Base-by-base conservation (phyloP, 2,797 vertebrate genomes). In the Urosaurus nigricauda region DNA sequence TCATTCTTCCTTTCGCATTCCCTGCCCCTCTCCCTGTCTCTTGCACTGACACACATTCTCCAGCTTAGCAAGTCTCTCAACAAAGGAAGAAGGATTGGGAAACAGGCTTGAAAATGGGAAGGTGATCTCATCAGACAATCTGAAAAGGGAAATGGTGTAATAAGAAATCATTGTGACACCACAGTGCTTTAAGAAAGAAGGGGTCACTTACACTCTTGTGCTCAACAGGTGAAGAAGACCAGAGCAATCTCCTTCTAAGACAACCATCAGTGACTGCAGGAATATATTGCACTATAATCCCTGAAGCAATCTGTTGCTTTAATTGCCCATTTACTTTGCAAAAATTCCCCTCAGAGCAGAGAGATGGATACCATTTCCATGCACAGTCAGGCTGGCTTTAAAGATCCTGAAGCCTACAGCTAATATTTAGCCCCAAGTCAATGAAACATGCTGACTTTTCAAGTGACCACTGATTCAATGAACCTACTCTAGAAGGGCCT, bases 71-170 rank as follows among this genome's bases (percentile, higher is more conserved):
- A 70, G 21, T 43, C 83, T 35, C 82, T n/a, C 17, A 51, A 51
- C 83, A 70, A 81, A 60, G 40, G 73, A 17, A 63, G 37, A 60
- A 83, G 60, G 2, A 21, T 2, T 51, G 4, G 19, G n/a, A 78
- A 83, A 77, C 51, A 29, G 7, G 26, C 17, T 35, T 56, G 58
- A 37, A 83, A 58, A 32, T 58, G 13, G 71, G 29, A 83, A 89
- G 51, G 88, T n/a, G n/a, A 58, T 56, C 63, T 7, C 21, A 26
- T n/a, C 8, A 83, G 73, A 68, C 84, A 56, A 85, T 81, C 32
- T 32, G 40, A 51, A 51, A 51, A 6, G 24, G 35, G 24, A 73
- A 60, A 51, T 11, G n/a, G 32, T 32, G 35, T 16, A 14, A 53
- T n/a, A 35, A 82, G 78, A 47, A 75, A 65, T 65, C 16, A 37